Percentiles rank a stretch among this genome's conserved stretches.
Conservation (phyloP, 1,140 invertebrate genomes). For the Diachasmimorpha longicaudata region DNA sequence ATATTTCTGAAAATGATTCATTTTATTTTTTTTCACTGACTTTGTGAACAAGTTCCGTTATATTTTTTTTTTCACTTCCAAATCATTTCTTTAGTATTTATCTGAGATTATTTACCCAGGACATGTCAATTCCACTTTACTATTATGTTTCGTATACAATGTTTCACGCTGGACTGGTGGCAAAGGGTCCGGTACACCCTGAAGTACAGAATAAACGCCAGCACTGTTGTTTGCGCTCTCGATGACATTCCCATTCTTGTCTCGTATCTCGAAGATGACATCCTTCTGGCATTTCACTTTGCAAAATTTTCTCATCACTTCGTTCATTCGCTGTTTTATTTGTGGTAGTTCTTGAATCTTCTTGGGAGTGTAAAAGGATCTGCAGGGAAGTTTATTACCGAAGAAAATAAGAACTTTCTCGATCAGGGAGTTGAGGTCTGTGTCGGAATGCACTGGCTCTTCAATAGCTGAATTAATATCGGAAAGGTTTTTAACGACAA, state of each 20-base stretch:
- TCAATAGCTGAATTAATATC: background rate
- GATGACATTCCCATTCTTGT: slow-evolving; percentile 61
- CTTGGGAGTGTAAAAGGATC: slow-evolving; percentile 63
- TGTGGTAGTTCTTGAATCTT: slow-evolving; percentile 49
- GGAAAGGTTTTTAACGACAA: background rate
- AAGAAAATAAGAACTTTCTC: slow-evolving; percentile 49
- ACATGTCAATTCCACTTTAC: slow-evolving; percentile 59
- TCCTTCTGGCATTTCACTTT: slow-evolving; percentile 65
- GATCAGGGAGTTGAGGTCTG: slow-evolving; percentile 11
- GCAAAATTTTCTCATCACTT: slow-evolving; percentile 67
- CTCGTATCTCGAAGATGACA: slow-evolving; percentile 63
- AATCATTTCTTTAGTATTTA: slow-evolving; percentile 8
- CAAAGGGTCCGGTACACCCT: slow-evolving; percentile 60
- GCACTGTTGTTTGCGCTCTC: slow-evolving; percentile 69
- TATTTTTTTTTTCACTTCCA: too few species aligned
- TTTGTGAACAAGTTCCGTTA: slow-evolving; percentile 11
- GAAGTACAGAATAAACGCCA: slow-evolving; percentile 65
- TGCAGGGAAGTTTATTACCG: slow-evolving; percentile 68
- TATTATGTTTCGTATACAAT: slow-evolving; percentile 55
- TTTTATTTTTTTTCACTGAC: background rate
- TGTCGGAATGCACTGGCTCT: background rate
- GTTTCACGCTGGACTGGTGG: slow-evolving; percentile 55
- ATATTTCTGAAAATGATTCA: slow-evolving; percentile 52
- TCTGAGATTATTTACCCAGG: slow-evolving; percentile 60
- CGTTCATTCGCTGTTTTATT: slow-evolving; percentile 61